These are phyloP conservation scores for Oreocharis arfaki DNA, from an alignment of 2,113 vertebrate species.

Conservation along the genomic window DNA sequence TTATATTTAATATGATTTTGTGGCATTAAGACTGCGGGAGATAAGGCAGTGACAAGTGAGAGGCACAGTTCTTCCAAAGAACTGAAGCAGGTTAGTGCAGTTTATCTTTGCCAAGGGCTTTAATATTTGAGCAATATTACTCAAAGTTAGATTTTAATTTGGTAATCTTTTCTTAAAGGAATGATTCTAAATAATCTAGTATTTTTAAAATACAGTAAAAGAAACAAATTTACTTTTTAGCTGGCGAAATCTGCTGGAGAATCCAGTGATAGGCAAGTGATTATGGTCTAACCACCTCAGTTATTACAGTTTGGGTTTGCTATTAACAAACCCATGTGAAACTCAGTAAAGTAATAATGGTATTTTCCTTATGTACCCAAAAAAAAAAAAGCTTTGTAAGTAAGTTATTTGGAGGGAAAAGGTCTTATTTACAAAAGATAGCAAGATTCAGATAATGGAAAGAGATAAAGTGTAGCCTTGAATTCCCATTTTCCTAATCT, in stretches of 20 bases:
- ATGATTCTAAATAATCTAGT: neutral
- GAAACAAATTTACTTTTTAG: neutral
- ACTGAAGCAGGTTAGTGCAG: neutral
- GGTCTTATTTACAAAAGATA: conserved; percentile 40
- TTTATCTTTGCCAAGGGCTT: neutral
- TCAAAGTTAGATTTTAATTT: neutral
- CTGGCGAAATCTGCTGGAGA: neutral
- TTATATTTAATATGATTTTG: neutral
- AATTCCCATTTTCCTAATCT: conserved; percentile 44
- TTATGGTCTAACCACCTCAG: neutral
- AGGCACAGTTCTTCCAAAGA: neutral
- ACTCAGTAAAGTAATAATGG: neutral
- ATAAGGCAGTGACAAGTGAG: neutral
- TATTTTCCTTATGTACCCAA: neutral
- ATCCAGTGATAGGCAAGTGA: neutral
- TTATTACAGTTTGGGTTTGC: neutral
- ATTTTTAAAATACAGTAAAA: neutral
- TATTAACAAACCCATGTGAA: neutral
- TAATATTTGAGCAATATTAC: neutral
- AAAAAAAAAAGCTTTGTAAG: neutral
- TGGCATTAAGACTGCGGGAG: neutral
- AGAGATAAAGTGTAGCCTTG: conserved; percentile 39
- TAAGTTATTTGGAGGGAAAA: neutral
- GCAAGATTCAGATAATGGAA: conserved; percentile 8
- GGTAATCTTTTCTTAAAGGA: neutral